Evolutionary conservation across 2,888 invertebrate genomes (phyloP).

Genomic region (Sarcophaga variegata): DNA sequence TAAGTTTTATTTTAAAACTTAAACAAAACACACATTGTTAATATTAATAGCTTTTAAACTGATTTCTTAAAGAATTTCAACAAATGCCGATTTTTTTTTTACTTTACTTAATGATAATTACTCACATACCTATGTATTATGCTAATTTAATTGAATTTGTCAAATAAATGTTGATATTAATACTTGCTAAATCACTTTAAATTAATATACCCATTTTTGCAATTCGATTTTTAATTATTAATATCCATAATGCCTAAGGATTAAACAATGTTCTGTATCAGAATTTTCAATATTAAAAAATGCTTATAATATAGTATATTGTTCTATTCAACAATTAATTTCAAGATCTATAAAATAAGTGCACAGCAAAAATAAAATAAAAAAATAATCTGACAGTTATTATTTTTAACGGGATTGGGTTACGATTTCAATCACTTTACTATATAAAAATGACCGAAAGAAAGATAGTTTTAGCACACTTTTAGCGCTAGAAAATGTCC

Average conservation of each 20-base stretch:
- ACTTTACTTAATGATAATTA: neutral
- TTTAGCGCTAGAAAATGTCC: too few relatives aligned
- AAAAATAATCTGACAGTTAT: too few relatives aligned
- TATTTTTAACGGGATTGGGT: too few relatives aligned
- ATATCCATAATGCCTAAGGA: neutral
- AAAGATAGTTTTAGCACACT: too few relatives aligned
- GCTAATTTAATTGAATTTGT: neutral
- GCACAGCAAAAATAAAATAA: too few relatives aligned
- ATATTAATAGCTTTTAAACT: neutral
- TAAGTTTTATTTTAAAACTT: neutral
- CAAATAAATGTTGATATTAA: neutral
- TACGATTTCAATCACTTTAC: too few relatives aligned
- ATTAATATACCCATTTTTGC: neutral
- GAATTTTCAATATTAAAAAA: neutral
- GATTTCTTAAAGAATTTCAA: neutral
- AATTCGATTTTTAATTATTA: neutral
- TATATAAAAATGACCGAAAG: too few relatives aligned
- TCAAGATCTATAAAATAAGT: too few relatives aligned
- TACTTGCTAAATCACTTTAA: neutral
- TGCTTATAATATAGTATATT: too few relatives aligned
- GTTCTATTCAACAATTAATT: too few relatives aligned
- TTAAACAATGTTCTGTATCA: neutral
- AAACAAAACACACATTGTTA: neutral
- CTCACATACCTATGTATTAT: neutral
- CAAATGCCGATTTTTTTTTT: neutral